Conservation (phyloP, 2,113 vertebrate species). For the Lucifuga dentata region DNA sequence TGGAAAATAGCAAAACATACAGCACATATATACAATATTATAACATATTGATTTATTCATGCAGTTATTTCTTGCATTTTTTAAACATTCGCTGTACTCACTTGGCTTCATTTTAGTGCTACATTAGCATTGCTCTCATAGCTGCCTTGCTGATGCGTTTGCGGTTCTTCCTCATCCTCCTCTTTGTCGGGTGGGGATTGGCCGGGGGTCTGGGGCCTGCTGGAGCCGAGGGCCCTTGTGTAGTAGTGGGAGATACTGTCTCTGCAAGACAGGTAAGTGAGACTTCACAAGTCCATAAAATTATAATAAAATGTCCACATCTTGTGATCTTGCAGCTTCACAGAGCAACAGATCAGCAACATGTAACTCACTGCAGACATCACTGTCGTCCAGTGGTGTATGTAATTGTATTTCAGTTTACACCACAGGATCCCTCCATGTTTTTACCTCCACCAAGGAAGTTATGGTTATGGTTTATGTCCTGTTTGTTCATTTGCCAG, state of each 20-base stretch:
- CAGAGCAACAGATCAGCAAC: too few species aligned
- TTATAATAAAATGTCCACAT: too few species aligned
- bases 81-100: slow-evolving; percentile 39
- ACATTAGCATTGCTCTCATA: slow-evolving; percentile 86
- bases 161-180: slow-evolving; percentile 78
- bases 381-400: too few species aligned
- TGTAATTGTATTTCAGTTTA: too few species aligned
- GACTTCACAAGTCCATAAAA: too few species aligned
- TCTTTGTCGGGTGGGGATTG: slow-evolving; percentile 56
- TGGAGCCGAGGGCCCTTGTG: slow-evolving; percentile 31
- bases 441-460: too few species aligned
- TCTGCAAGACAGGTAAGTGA: slow-evolving; percentile 53
- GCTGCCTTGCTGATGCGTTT: slow-evolving; percentile 84
- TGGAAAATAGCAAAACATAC: not conserved
- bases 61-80: not conserved
- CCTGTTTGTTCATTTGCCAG: too few species aligned
- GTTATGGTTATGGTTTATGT: too few species aligned
- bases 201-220: slow-evolving; percentile 46
- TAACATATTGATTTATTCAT: not conserved
- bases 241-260: slow-evolving; percentile 54
- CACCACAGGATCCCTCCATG: too few species aligned
- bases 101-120: slow-evolving; percentile 47
- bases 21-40: not conserved
- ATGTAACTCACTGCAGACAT: too few species aligned
- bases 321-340: too few species aligned